phyloP scores from a whole-genome alignment of 2,888 invertebrate genomes.

The Nomada fabriciana region DNA sequence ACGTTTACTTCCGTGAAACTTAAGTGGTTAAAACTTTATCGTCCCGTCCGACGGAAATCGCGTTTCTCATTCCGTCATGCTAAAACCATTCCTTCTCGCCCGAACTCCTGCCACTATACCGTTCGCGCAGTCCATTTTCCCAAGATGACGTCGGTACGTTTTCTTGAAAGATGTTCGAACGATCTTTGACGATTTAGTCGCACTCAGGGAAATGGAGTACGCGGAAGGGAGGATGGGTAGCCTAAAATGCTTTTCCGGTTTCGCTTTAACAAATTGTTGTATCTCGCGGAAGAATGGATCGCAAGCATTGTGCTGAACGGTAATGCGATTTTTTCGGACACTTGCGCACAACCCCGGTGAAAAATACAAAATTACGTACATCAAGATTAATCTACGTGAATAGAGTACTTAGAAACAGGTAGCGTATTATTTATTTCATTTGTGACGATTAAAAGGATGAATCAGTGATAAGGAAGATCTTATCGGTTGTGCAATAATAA shows the following conservation, averaged over 20 bases:
- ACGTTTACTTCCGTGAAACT: conserved; percentile 12
- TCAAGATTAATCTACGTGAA: too few relatives aligned
- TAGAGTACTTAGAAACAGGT: too few relatives aligned
- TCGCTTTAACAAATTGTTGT: conserved; percentile 44
- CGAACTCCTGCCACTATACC: conserved; percentile 3
- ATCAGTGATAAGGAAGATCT: too few relatives aligned
- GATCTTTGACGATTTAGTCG: conserved; percentile 52
- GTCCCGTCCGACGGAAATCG: conserved; percentile 21
- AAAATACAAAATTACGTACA: too few relatives aligned
- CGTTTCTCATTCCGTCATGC: conserved; percentile 27
- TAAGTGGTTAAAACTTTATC: conserved; percentile 34
- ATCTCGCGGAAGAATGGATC: conserved; percentile 28
- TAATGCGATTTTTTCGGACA: conserved; percentile 2
- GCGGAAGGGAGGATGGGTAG: background rate
- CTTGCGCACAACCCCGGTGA: background rate
- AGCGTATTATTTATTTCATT: too few relatives aligned
- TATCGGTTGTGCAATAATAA: too few relatives aligned
- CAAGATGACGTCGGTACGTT: conserved; percentile 8
- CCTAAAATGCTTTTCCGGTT: conserved; percentile 36
- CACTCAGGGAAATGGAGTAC: conserved; percentile 40
- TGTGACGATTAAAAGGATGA: too few relatives aligned
- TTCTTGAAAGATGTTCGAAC: conserved; percentile 33
- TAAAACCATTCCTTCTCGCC: conserved; percentile 19
- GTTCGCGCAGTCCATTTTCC: conserved; percentile 27
- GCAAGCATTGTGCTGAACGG: conserved; percentile 24